Evolutionary conservation across 2,113 vertebrate species (phyloP), one percentile per base, ranked within the genome.

Genomic region (Gallinago undulata): DNA sequence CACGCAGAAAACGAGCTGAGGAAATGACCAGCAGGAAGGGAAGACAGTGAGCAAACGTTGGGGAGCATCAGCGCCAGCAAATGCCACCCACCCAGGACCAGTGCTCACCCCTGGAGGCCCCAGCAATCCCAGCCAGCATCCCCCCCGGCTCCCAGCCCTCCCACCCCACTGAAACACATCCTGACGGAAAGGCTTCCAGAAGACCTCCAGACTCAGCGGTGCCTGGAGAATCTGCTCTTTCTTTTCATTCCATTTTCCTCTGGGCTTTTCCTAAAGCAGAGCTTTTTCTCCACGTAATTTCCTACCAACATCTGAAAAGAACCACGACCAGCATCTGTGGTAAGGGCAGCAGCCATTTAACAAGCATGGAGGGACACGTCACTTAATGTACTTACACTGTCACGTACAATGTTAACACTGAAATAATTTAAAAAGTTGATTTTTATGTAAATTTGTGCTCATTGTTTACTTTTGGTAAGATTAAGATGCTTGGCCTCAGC

Each of bases 81-180:
- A 67, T 39, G 69, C 77, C 84, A 41, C 85, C 94, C 73, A 8
- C 89, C 82, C 5, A 97, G 95, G 17, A 88, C 83, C 11, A 11
- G 35, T 93, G 96, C 91, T 89, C 97, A 11, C 97, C 97, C 27
- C 97, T 80, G 90, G 96, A 94, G 37, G 88, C 91, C 11, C 76
- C 97, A 12, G 69, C 90, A 53, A 81, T 90, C 31, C 84, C 27
- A 1, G 97, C 96, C 86, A 98, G 97, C 80, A 78, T 27, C 67
- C 23, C 62, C 55, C 62, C 21, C 10, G 19, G 21, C 56, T 45
- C 75, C 62, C 37, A 48, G 25, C 12, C 7, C 35, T 55, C 56
- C 28, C 37, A 22, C 19, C n/a, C n/a, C 1, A 3, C 68, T 35
- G 27, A 45, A 81, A 69, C 0, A 0, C 18, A 4, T 10, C 82